Evolutionary conservation across 2,797 vertebrate genomes (phyloP), one percentile per base, ranked within the genome.

Genomic region (Ibycter americanus): DNA sequence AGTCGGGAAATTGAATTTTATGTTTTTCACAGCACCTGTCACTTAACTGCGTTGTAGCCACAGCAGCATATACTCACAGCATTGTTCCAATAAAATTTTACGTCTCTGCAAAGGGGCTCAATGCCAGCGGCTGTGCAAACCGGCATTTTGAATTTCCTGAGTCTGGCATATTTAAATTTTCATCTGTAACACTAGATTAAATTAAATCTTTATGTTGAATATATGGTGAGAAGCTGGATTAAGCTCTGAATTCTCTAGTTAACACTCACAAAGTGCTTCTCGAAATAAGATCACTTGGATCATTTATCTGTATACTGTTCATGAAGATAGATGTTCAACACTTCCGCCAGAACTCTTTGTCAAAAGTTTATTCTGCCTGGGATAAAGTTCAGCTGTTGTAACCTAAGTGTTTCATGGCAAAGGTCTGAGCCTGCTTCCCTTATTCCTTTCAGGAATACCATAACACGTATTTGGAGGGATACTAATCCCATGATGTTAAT

Each of bases 131-230:
- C 90, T 93, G 42, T 65, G 76, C 92, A 79, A 91, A 92, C 34
- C 31, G 87, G 65, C 72, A 87, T 88, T 96, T 89, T 91, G 38
- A 83, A 72, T 85, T 96, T 96, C 90, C 89, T 62, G 90, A 71
- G 52, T 91, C 83, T 97, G 92, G 22, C 82, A 83, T 92, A 94
- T 96, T 97, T 97, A 85, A 94, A 66, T 89, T 83, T 96, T 95
- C 82, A 31, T 93, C 90, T 84, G 1, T 94, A 93, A 94, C 90
- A 95, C 83, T 66, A 93, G 81, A 95, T 96, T 95, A 89, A 94
- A 83, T 95, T 91, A 83, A 96, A 81, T 94, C 93, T 94, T 89
- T 93, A 81, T 96, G 93, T 96, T 96, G 94, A 95, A 67, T 94
- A 47, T 85, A 63, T 40, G 44, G 74, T 90, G 89, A 92, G 90